These are phyloP conservation scores for Oeneis ivallda DNA, from an alignment of 2,888 invertebrate genomes.

Conservation along the genomic window DNA sequence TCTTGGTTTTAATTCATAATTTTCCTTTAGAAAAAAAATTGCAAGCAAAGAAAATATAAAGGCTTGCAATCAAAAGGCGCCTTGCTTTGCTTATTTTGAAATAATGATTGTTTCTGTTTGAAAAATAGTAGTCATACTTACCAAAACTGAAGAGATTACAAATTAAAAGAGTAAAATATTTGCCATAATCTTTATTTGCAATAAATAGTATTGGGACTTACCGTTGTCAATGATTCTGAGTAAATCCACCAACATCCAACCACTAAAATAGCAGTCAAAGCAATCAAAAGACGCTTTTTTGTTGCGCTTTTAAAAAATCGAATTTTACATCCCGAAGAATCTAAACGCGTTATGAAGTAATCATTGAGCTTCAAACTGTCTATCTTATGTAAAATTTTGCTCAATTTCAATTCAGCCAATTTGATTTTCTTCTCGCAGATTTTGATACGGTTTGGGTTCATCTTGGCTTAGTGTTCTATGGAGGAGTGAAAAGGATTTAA, in stretches of 20 bases:
- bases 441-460: slow-evolving; percentile 55
- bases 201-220: slow-evolving; percentile 18
- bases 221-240: slow-evolving; percentile 23
- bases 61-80: too few species aligned
- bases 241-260: slow-evolving; percentile 34
- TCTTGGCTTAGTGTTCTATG: slow-evolving; percentile 42
- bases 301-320: slow-evolving; percentile 5
- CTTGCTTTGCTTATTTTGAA: too few species aligned
- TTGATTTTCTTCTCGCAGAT: slow-evolving; percentile 63
- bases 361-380: slow-evolving; percentile 56
- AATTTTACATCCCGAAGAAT: slow-evolving; percentile 41
- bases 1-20: too few species aligned
- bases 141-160: too few species aligned
- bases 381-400: slow-evolving; percentile 65
- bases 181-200: too few species aligned
- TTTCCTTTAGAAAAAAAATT: background rate
- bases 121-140: too few species aligned
- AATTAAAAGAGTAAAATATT: too few species aligned
- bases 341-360: slow-evolving; percentile 53
- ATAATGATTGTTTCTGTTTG: too few species aligned
- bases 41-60: background rate
- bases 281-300: slow-evolving; percentile 25
- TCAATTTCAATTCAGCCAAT: slow-evolving; percentile 62
- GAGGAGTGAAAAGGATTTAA: slow-evolving; percentile 48
- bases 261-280: slow-evolving; percentile 22